Conservation (phyloP, 2,888 invertebrate species). For the Cantharis flavilabris region DNA sequence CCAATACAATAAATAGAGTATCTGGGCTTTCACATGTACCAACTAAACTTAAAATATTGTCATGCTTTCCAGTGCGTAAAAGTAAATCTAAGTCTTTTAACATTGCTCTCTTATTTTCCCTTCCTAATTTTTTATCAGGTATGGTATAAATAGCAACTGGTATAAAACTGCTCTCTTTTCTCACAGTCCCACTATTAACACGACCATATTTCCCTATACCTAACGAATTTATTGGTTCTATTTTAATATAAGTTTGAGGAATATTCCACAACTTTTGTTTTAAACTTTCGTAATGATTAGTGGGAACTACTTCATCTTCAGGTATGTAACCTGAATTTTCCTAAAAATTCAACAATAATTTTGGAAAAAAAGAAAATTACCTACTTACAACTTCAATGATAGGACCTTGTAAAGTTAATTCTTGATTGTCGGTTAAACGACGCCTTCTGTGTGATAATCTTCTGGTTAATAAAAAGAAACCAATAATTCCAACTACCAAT, state of each 20-base stretch:
- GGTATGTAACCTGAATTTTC: conserved; percentile 80
- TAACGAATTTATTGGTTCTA: conserved; percentile 66
- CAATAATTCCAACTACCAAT: conserved; percentile 65
- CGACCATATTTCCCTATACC: conserved; percentile 80
- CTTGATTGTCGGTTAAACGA: conserved; percentile 65
- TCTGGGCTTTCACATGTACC: conserved; percentile 82
- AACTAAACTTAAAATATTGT: conserved; percentile 73
- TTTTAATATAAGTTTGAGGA: conserved; percentile 72
- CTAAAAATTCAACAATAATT: conserved; percentile 42
- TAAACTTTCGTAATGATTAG: conserved; percentile 74
- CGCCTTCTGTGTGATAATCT: conserved; percentile 55
- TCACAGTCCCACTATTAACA: conserved; percentile 72
- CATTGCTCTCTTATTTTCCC: conserved; percentile 57
- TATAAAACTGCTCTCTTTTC: conserved; percentile 62
- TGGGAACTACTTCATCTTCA: conserved; percentile 68
- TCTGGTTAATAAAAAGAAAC: conserved; percentile 64
- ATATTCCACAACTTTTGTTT: conserved; percentile 77
- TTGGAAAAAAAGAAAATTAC: conserved; percentile 21
- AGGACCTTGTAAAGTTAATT: conserved; percentile 77
- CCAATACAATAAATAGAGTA: conserved; percentile 74
- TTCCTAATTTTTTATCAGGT: conserved; percentile 58
- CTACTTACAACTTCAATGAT: conserved; percentile 70
- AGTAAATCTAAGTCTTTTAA: conserved; percentile 75
- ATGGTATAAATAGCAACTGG: conserved; percentile 69
- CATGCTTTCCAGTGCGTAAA: conserved; percentile 70